phyloP scores from a whole-genome alignment of 2,113 vertebrate genomes.

The Clarias macrocephalus region DNA sequence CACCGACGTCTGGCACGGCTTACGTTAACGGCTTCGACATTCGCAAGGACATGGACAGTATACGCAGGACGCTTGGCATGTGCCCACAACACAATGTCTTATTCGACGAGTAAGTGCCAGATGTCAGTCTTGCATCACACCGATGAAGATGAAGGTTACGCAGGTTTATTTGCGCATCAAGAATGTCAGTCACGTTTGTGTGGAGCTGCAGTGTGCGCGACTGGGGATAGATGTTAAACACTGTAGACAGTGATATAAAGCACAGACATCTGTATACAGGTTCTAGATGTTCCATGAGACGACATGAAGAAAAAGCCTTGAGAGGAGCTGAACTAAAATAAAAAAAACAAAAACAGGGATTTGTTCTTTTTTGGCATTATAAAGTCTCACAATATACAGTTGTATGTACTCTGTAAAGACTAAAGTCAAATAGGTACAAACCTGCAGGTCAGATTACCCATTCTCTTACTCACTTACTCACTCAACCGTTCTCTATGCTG shows the following conservation, averaged over 20 bases:
- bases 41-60: constrained; percentile 82
- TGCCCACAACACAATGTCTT: constrained; percentile 97
- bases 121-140: not conserved
- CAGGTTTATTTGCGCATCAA: not conserved
- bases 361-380: too few species aligned
- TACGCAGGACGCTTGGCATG: constrained; percentile 89
- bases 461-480: too few species aligned
- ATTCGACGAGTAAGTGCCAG: constrained; percentile 87
- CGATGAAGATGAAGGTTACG: not conserved
- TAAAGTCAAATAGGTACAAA: too few species aligned
- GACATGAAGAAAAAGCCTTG: too few species aligned
- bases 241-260: not conserved
- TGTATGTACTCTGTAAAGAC: not conserved
- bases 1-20: constrained; percentile 91
- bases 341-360: too few species aligned
- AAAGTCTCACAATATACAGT: not conserved
- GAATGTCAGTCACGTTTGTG: not conserved
- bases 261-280: not conserved
- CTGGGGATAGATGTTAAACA: not conserved
- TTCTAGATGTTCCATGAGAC: not conserved
- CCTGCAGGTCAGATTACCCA: too few species aligned
- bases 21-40: constrained; percentile 92
- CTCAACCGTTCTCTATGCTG: too few species aligned
- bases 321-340: too few species aligned
- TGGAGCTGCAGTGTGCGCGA: not conserved